Base-by-base conservation (phyloP, 2,888 invertebrate species). In the Scaptomyza cyrtandrae region DNA sequence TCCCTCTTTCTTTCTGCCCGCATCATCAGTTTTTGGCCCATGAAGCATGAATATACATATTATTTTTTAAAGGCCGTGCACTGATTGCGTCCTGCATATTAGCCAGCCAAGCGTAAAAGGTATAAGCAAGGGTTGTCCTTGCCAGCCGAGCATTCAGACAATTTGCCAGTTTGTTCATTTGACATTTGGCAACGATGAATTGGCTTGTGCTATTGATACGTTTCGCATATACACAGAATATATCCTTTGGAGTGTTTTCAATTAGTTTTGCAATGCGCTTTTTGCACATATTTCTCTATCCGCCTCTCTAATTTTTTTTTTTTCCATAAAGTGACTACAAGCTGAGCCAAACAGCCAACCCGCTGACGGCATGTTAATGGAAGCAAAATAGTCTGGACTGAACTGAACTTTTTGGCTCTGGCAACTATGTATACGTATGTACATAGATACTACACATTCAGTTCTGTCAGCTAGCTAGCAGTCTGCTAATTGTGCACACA, bases 241-340 rank as follows among this genome's bases (percentile, higher is more conserved):
- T 69, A 63, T 61, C 64, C 69, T 76, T 72, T 80, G 69, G 76
- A 79, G 77, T 79, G 80, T 67, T 80, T 73, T 73, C 79, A 83
- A 83, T 73, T 76, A 83, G 79, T 75, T 76, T 33, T 66, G 49
- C 54, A 72, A 49, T 46, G 39, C 7, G 37, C 41, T 10, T 50
- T 50, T 19, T 31, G 33, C 41, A 48, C 60, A 46, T 33, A 35
- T 29, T 45, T 43, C 44, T 6, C 24, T 45, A 33, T 44, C 50
- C 24, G 24, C 24, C 24, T 24, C 5, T 24, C 24, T 24, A 24
- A 24, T 24, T n/a, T 33, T 16, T 14, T 14, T 55, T 14, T 53
- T n/a, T 19, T 11, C 35, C 41, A 33, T 56, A 48, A 67, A 56
- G 46, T 44, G 69, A 31, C 69, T 60, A 41, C 44, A 69, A 61